These are phyloP conservation scores for Disparrhopalites patrizii DNA, from an alignment of 2,888 invertebrate genomes.

Conservation along the genomic window DNA sequence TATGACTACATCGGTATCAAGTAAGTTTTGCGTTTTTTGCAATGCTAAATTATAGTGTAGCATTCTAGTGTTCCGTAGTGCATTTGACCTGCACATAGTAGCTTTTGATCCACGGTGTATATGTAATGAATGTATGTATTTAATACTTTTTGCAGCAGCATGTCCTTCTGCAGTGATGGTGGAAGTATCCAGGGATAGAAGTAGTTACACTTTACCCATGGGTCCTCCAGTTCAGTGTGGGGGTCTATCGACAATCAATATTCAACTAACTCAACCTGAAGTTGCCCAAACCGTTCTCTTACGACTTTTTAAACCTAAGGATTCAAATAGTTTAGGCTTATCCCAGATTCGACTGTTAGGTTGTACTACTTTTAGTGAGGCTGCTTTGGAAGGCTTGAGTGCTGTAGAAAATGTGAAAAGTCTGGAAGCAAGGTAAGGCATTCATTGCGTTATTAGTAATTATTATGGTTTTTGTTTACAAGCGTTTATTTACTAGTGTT, in stretches of 20 bases:
- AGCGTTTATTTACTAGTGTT: neutral
- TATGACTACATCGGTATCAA: constrained; percentile 63
- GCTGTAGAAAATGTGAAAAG: constrained; percentile 34
- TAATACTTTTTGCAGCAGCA: neutral
- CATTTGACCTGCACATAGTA: no score
- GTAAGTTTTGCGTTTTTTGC: no score
- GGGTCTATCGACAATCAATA: constrained; percentile 79
- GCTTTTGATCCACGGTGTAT: no score
- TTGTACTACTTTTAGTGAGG: constrained; percentile 75
- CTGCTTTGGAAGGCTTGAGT: constrained; percentile 46
- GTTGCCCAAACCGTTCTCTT: constrained; percentile 79
- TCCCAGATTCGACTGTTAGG: constrained; percentile 81
- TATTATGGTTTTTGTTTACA: neutral
- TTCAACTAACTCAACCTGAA: constrained; percentile 76
- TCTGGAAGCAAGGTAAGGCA: constrained; percentile 42
- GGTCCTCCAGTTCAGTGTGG: constrained; percentile 81
- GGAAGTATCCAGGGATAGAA: constrained; percentile 77
- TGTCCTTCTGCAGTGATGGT: constrained; percentile 70
- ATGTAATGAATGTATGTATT: neutral
- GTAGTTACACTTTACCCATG: constrained; percentile 71
- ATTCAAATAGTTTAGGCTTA: constrained; percentile 83
- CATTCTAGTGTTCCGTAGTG: no score
- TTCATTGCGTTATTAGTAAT: no score
- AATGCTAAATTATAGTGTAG: no score
- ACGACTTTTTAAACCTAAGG: constrained; percentile 75